Conservation (phyloP, 2,113 vertebrate genomes). For the Lycocorax pyrrhopterus region DNA sequence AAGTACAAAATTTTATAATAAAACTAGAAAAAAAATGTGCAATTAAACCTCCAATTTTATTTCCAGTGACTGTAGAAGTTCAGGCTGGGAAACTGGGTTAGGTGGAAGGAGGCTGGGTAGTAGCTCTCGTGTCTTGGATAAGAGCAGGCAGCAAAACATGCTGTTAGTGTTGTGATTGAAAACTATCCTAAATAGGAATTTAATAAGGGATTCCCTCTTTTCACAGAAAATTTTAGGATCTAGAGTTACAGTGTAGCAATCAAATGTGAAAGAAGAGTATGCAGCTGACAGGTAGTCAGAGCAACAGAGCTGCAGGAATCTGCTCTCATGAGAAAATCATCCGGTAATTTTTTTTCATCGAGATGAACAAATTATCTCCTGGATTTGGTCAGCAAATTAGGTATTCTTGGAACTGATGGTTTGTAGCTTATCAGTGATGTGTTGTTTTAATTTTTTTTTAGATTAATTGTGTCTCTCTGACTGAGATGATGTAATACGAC, state of each 20-base stretch:
- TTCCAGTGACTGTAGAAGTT: not conserved
- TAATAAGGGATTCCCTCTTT: not conserved
- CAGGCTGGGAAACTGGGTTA: not conserved
- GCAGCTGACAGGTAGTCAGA: not conserved
- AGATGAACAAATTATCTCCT: not conserved
- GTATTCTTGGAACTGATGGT: not conserved
- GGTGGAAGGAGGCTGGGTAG: not conserved
- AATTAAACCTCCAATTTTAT: not conserved
- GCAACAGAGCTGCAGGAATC: not conserved
- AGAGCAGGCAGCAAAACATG: not conserved
- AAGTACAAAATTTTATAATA: not conserved
- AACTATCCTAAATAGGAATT: not conserved
- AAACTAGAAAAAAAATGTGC: not conserved
- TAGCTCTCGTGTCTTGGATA: not conserved
- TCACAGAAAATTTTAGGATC: not conserved
- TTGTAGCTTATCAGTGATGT: not conserved
- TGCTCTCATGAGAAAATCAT: not conserved
- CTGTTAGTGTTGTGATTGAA: not conserved
- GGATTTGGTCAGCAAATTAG: not conserved
- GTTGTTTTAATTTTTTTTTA: not conserved
- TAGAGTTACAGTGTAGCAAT: not conserved
- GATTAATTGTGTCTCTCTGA: not conserved
- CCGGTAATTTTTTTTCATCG: not conserved
- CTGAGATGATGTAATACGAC: not conserved
- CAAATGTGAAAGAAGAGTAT: not conserved